A percentile compares a stretch with the other conserved stretches of the same genome.
These are phyloP conservation scores for Halocynthia aurantium DNA, from an alignment of 23 tunicate species.

Conservation along the genomic window DNA sequence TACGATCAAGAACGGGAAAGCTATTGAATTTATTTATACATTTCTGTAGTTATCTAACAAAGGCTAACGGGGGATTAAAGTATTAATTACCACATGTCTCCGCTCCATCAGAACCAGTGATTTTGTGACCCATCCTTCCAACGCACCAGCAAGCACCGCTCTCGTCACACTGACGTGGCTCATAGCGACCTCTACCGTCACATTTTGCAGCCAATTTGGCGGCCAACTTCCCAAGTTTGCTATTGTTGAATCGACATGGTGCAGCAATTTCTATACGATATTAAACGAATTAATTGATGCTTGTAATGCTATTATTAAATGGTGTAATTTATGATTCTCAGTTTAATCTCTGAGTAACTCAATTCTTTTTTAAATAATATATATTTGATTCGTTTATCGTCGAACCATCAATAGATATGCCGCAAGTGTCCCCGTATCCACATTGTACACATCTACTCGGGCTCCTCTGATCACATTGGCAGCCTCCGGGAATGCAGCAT, in stretches of 20 bases:
- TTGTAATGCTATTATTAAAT: too few species aligned
- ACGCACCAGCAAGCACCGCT: slow-evolving; percentile 35
- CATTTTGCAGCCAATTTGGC: background rate
- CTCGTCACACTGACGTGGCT: slow-evolving; percentile 32
- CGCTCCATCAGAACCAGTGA: slow-evolving; percentile 21
- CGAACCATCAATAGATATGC: slow-evolving; percentile 22
- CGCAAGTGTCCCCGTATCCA: slow-evolving; percentile 43
- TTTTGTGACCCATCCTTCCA: slow-evolving; percentile 20
- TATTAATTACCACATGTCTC: slow-evolving; percentile 19
- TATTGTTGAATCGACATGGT: slow-evolving; percentile 36
- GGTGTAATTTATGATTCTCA: background rate
- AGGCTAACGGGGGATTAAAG: too few species aligned
- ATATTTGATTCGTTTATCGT: too few species aligned
- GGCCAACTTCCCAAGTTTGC: slow-evolving; percentile 4
- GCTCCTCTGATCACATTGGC: slow-evolving; percentile 28
- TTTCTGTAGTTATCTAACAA: too few species aligned
- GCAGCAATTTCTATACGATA: slow-evolving; percentile 36
- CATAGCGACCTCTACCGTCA: slow-evolving; percentile 31
- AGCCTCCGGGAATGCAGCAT: slow-evolving; percentile 52
- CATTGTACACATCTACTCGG: slow-evolving; percentile 43
- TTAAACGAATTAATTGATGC: background rate
- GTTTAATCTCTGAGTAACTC: background rate
- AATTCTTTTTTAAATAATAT: too few species aligned
- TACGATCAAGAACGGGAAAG: background rate
- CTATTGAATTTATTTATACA: too few species aligned